These are phyloP conservation scores for Listronotus bonariensis DNA, from an alignment of 1,140 invertebrate species.

Conservation along the genomic window DNA sequence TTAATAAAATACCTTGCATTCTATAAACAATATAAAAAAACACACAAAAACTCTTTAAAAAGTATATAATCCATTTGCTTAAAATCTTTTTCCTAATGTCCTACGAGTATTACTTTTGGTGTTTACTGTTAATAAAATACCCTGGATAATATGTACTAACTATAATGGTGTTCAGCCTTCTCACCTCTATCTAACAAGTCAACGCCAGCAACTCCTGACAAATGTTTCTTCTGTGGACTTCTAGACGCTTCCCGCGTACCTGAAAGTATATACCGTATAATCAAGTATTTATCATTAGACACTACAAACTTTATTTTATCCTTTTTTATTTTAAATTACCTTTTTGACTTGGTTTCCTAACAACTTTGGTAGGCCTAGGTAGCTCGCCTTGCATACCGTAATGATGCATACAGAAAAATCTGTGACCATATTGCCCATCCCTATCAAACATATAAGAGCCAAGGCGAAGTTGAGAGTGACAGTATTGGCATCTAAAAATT, in stretches of 20 bases:
- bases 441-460: conserved; percentile 79
- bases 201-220: conserved; percentile 60
- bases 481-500: conserved; percentile 71
- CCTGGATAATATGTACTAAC: too few relatives aligned
- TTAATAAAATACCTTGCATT: too few relatives aligned
- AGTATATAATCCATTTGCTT: too few relatives aligned
- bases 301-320: too few relatives aligned
- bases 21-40: too few relatives aligned
- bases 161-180: background rate
- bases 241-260: conserved; percentile 18
- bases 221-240: conserved; percentile 50
- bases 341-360: conserved; percentile 42
- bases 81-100: too few relatives aligned
- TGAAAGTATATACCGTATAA: background rate
- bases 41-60: too few relatives aligned
- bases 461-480: conserved; percentile 69
- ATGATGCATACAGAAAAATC: conserved; percentile 84
- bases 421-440: conserved; percentile 70
- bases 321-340: background rate
- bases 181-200: conserved; percentile 65
- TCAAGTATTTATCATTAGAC: too few relatives aligned
- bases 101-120: too few relatives aligned
- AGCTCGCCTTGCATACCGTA: conserved; percentile 66
- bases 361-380: conserved; percentile 37
- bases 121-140: too few relatives aligned